Evolutionary conservation across 2,888 invertebrate genomes (phyloP).

Genomic region (Aleiodes testaceus): DNA sequence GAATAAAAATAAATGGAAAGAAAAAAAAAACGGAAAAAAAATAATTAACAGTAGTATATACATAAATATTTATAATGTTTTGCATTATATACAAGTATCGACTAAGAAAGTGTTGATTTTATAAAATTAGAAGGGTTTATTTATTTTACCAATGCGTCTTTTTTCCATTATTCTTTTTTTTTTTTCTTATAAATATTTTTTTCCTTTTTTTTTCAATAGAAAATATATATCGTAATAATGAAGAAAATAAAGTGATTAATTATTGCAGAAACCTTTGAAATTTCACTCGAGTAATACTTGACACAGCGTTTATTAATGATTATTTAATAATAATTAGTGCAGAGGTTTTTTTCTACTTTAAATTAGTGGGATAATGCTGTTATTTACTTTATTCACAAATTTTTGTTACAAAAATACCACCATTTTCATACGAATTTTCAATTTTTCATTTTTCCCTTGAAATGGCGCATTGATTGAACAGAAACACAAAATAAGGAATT

Average conservation of each 20-base stretch:
- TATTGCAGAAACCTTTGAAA: too few relatives aligned
- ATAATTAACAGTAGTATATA: conserved; percentile 42
- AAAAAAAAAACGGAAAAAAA: neutral
- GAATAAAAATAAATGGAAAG: conserved; percentile 13
- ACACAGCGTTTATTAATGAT: too few relatives aligned
- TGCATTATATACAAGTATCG: conserved; percentile 46
- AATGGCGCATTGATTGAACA: neutral
- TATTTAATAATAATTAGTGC: neutral
- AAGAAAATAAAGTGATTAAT: neutral
- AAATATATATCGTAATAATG: conserved; percentile 40
- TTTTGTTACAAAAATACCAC: conserved; percentile 22
- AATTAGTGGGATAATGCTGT: conserved; percentile 8
- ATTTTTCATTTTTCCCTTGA: neutral
- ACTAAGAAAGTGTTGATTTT: conserved; percentile 48
- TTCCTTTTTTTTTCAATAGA: conserved; percentile 27
- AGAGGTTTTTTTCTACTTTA: neutral
- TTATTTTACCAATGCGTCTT: conserved; percentile 41
- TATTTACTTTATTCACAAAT: conserved; percentile 19
- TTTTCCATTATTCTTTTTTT: conserved; percentile 10
- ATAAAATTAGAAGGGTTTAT: conserved; percentile 47
- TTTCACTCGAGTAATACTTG: too few relatives aligned
- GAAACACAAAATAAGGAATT: conserved; percentile 2
- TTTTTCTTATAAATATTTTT: conserved; percentile 5
- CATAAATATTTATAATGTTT: conserved; percentile 51
- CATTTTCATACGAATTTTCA: neutral